Conservation (phyloP, 2,797 vertebrate species). For the Glyptemys insculpta region DNA sequence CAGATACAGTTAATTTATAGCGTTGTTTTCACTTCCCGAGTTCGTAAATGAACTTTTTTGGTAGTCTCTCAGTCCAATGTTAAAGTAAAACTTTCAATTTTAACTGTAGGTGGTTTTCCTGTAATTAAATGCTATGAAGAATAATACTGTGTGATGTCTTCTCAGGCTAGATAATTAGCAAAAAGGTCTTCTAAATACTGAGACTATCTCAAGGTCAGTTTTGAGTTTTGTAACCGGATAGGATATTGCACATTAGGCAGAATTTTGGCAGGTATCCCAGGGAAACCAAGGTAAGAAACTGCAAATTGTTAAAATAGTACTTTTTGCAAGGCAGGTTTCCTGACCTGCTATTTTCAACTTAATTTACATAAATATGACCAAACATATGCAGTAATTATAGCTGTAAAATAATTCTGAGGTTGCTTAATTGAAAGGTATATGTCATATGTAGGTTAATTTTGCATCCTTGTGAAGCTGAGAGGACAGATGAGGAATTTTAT, state of each 20-base stretch:
- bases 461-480: not conserved
- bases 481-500: not conserved
- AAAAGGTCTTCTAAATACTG: conserved; percentile 6
- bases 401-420: not conserved
- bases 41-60: not conserved
- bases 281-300: conserved; percentile 31
- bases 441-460: not conserved
- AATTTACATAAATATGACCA: not conserved
- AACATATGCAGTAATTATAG: not conserved
- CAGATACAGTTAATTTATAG: conserved; percentile 16
- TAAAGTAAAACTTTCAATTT: not conserved
- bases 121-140: not conserved
- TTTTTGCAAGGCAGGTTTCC: not conserved
- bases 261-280: conserved; percentile 32
- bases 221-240: not conserved
- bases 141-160: not conserved
- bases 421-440: not conserved
- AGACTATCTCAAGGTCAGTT: conserved; percentile 31
- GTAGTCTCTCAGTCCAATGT: not conserved
- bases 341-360: not conserved
- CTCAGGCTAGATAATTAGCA: not conserved
- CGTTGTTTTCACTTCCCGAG: not conserved
- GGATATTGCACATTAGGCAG: conserved; percentile 14
- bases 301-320: not conserved
- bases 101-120: not conserved